phyloP scores from a whole-genome alignment of 2,113 vertebrate genomes.

The Henicopernis longicauda region DNA sequence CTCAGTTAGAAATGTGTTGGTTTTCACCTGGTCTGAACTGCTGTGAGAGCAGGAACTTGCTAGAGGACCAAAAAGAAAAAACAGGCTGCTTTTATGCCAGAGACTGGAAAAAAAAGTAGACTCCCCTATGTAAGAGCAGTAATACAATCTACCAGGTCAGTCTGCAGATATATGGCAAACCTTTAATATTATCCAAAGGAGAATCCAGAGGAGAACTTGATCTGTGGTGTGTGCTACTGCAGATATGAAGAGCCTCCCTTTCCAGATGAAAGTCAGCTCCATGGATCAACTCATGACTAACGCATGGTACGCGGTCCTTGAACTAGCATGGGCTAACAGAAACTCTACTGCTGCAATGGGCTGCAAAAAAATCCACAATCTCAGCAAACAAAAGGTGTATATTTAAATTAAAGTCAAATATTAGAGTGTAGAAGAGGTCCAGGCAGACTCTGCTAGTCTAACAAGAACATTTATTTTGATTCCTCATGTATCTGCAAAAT shows the following conservation, averaged over 20 bases:
- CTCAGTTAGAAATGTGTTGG: background rate
- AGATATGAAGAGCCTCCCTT: background rate
- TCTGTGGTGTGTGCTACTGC: background rate
- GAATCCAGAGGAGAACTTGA: background rate
- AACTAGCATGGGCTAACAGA: background rate
- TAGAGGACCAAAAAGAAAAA: background rate
- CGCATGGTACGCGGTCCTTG: background rate
- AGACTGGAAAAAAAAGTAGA: background rate
- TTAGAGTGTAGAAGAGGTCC: background rate
- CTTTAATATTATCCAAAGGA: background rate
- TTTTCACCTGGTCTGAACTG: background rate
- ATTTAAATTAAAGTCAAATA: slow-evolving; percentile 61
- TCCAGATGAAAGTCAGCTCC: background rate
- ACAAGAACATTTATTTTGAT: slow-evolving; percentile 45
- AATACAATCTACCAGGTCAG: background rate
- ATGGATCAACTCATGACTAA: background rate
- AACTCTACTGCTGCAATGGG: background rate
- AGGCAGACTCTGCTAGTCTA: background rate
- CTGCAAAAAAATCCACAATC: background rate
- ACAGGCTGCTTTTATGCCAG: background rate
- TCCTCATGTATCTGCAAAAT: slow-evolving; percentile 26
- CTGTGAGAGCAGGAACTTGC: background rate
- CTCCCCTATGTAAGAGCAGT: background rate
- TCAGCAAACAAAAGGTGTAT: background rate
- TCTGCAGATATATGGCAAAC: background rate